phyloP scores from a whole-genome alignment of 2,888 invertebrate genomes.

The Pediacus dermestoides region DNA sequence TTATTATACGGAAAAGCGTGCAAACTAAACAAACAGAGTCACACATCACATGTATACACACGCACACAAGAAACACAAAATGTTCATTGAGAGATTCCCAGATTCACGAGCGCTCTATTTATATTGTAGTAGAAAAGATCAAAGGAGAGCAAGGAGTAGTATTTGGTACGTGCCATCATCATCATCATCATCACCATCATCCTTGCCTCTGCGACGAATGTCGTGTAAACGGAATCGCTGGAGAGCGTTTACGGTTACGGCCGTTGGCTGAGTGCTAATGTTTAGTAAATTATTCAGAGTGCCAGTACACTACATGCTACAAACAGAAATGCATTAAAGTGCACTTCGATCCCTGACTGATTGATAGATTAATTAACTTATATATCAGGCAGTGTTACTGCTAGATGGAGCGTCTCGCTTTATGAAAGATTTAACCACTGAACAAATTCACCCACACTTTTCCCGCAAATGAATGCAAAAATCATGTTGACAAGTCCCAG shows the following conservation, averaged over 20 bases:
- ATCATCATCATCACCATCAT: too few relatives aligned
- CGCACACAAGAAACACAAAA: too few relatives aligned
- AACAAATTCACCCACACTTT: slow-evolving; percentile 23
- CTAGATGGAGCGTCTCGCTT: slow-evolving; percentile 16
- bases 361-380: slow-evolving; percentile 47
- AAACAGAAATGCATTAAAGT: slow-evolving; percentile 44
- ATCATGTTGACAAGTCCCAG: slow-evolving; percentile 18
- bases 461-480: slow-evolving; percentile 27
- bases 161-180: slow-evolving; percentile 25
- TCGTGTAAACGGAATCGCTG: slow-evolving; percentile 38
- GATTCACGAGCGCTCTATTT: too few relatives aligned
- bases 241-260: slow-evolving; percentile 46
- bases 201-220: slow-evolving; percentile 22
- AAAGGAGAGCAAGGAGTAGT: slow-evolving; percentile 28
- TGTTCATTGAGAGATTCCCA: too few relatives aligned
- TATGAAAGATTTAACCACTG: slow-evolving; percentile 31
- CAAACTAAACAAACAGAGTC: too few relatives aligned
- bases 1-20: too few relatives aligned
- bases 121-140: slow-evolving; percentile 28
- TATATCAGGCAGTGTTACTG: slow-evolving; percentile 29
- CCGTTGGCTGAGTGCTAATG: slow-evolving; percentile 45
- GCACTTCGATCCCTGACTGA: slow-evolving; percentile 45
- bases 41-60: too few relatives aligned
- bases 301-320: slow-evolving; percentile 42
- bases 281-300: slow-evolving; percentile 48